These are phyloP conservation scores for Mixornis gularis DNA, from an alignment of 2,113 vertebrate species.

Conservation along the genomic window DNA sequence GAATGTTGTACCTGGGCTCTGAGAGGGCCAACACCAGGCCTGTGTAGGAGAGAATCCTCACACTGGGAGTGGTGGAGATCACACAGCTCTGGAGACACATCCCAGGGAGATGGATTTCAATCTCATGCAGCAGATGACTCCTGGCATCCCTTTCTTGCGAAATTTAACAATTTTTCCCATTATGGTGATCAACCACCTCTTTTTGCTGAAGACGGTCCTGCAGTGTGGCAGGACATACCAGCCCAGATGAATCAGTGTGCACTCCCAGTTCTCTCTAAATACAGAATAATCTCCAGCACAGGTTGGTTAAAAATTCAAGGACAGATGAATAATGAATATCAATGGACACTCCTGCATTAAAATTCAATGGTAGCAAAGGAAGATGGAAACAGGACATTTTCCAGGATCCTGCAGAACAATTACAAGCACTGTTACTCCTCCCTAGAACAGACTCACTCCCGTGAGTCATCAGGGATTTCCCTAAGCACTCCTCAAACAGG, in stretches of 20 bases:
- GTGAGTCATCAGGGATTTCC: neutral
- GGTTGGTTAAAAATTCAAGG: slow-evolving; percentile 35
- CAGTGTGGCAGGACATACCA: neutral
- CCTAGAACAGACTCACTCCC: neutral
- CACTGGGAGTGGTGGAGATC: neutral
- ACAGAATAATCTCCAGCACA: neutral
- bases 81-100: neutral
- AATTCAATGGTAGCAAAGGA: neutral
- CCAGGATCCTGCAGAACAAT: neutral
- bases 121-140: neutral
- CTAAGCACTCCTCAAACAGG: neutral
- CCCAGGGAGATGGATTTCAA: neutral
- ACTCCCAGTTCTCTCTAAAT: neutral
- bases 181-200: neutral
- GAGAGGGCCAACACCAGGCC: neutral
- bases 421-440: neutral
- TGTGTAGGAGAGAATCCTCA: neutral
- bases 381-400: neutral
- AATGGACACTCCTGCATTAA: slow-evolving; percentile 7
- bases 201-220: neutral
- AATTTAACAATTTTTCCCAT: neutral
- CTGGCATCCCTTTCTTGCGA: neutral
- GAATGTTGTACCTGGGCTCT: neutral
- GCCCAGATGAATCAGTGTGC: neutral
- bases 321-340: slow-evolving; percentile 39